Base-by-base conservation (phyloP, 2,888 invertebrate species). In the Drosophila acutilabella region DNA sequence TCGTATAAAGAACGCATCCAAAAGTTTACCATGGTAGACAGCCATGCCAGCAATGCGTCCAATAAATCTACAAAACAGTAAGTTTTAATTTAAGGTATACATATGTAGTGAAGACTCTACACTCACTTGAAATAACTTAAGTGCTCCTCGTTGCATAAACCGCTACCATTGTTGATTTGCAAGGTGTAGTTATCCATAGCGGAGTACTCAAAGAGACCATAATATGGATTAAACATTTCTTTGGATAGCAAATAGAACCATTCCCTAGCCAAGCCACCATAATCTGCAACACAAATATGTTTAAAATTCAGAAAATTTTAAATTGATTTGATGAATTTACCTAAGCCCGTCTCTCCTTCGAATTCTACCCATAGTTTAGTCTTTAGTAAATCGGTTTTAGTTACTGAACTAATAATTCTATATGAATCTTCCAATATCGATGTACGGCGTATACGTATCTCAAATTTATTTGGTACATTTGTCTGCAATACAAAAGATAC, bases 181-280 rank as follows among this genome's bases (percentile, higher is more conserved):
- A 99, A 94, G 18, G 99, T 99, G 93, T 99, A 99, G 93, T 99
- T 99, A 93, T 99, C 99, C 99, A 98, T 98, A 5, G 99, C 99
- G 1, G 99, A 99, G 94, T 99, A 99, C 93, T 99, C 99, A 93
- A 99, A 99, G 59, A 99, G 94, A 0, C 99, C 99, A 93, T 99
- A 99, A 93, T 99, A 99, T 0, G 99, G 99, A 94, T 99, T 99
- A 93, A 99, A 99, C 98, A 99, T 99, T 94, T 99, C 99, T 93
- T 98, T 98, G 1, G 99, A 99, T 11, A 99, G 93, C 26, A 99
- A 94, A 94, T 98, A 99, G 94, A 99, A 99, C 98, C 99, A 99
- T 93, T 99, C 99, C 70, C 99, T 94, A 0, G 98, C 97, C 57
- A 99, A 94, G 14, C 99, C 99, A 61, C 99, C 99, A 93, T 99